Conservation (phyloP, 2,888 invertebrate genomes). For the Chloromyia formosa region DNA sequence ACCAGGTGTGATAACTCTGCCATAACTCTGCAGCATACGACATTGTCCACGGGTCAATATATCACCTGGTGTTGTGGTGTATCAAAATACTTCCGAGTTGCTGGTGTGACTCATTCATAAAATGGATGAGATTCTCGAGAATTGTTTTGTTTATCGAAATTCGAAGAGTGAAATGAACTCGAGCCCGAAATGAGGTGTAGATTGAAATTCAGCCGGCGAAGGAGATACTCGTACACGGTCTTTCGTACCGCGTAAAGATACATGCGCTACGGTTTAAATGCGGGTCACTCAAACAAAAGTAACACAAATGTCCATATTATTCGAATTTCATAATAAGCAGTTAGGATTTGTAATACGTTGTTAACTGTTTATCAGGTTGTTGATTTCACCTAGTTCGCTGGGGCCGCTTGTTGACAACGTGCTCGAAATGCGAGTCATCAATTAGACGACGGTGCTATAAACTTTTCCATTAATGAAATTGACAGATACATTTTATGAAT, state of each 20-base stretch:
- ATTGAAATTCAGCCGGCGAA: slow-evolving; percentile 19
- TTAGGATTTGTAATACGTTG: slow-evolving; percentile 6
- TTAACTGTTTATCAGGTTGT: background rate
- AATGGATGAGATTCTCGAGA: slow-evolving; percentile 16
- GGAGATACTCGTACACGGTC: too few species aligned
- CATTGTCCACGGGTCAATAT: too few species aligned
- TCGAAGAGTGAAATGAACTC: slow-evolving; percentile 42
- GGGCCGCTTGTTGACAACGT: too few species aligned
- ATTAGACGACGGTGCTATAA: too few species aligned
- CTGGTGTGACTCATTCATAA: slow-evolving; percentile 27
- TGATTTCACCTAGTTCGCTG: background rate
- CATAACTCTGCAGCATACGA: too few species aligned
- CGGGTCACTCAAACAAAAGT: slow-evolving; percentile 40
- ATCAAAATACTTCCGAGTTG: slow-evolving; percentile 26
- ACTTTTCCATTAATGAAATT: too few species aligned
- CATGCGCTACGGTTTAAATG: slow-evolving; percentile 7
- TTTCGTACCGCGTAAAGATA: too few species aligned
- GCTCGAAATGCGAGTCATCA: too few species aligned
- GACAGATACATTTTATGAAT: too few species aligned
- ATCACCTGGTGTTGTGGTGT: too few species aligned
- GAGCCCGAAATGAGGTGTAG: slow-evolving; percentile 18
- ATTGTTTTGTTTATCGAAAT: slow-evolving; percentile 35
- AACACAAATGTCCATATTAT: slow-evolving; percentile 16
- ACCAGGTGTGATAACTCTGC: too few species aligned
- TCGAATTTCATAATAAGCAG: slow-evolving; percentile 38